A percentile compares a stretch with the other conserved stretches of the same genome.
Conservation (phyloP, 2,888 invertebrate species). For the Cheilosia pagana region DNA sequence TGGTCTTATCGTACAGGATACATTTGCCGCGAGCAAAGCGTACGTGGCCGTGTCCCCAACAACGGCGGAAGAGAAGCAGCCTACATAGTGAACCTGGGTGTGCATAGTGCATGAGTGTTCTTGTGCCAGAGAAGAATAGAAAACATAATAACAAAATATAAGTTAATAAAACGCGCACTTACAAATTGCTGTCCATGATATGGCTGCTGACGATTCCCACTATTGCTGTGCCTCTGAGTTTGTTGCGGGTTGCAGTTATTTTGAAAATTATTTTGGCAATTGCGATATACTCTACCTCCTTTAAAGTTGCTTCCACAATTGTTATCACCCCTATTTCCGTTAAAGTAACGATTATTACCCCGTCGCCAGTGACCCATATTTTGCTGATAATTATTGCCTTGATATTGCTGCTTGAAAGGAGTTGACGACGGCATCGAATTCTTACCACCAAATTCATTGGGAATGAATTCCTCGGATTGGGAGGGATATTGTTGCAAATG, state of each 20-base stretch:
- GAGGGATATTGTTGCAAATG: constrained; percentile 79
- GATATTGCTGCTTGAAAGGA: constrained; percentile 62
- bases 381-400: constrained; percentile 52
- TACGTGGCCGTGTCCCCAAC: too few relatives aligned
- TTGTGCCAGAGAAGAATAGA: too few relatives aligned
- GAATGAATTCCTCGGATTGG: constrained; percentile 79
- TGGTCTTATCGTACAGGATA: too few relatives aligned
- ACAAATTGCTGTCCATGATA: constrained; percentile 56
- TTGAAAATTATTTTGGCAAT: constrained; percentile 58
- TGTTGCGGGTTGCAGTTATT: constrained; percentile 42
- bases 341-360: constrained; percentile 68
- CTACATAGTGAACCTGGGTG: too few relatives aligned
- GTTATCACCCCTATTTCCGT: constrained; percentile 26
- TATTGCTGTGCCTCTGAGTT: constrained; percentile 40
- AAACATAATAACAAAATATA: too few relatives aligned
- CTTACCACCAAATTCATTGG: constrained; percentile 78
- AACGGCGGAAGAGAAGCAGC: too few relatives aligned
- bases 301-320: constrained; percentile 35
- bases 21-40: too few relatives aligned
- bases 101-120: too few relatives aligned
- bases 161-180: constrained; percentile 19
- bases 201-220: constrained; percentile 62
- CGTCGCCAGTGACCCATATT: constrained; percentile 44
- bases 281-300: constrained; percentile 46
- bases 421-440: constrained; percentile 41